Conservation (phyloP, 2,888 invertebrate genomes). For the Microctonus aethiopoides region DNA sequence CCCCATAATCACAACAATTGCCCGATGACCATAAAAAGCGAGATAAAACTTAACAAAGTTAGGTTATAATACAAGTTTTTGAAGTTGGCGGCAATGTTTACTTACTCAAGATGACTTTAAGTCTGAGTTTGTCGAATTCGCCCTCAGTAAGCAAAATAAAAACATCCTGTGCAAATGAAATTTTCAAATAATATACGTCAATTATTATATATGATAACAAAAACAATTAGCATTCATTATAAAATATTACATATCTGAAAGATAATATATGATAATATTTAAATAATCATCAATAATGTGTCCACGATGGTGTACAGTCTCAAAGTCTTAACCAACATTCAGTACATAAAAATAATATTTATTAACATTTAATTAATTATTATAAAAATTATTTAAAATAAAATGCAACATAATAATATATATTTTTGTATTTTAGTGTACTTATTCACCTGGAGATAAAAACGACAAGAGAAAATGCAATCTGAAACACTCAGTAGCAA, state of each 20-base stretch:
- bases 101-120: too few species aligned
- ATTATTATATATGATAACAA: not conserved
- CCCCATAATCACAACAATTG: too few species aligned
- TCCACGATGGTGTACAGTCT: not conserved
- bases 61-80: too few species aligned
- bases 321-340: not conserved
- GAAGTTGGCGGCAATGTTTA: too few species aligned
- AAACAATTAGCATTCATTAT: not conserved
- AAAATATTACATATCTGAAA: not conserved
- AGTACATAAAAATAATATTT: not conserved
- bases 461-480: constrained; percentile 53
- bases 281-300: not conserved
- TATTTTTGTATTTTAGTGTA: constrained; percentile 47
- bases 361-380: too few species aligned
- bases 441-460: constrained; percentile 37
- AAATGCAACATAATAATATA: not conserved
- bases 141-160: constrained; percentile 60
- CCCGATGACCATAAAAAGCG: too few species aligned
- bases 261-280: not conserved
- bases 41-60: too few species aligned
- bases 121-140: too few species aligned
- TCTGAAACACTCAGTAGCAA: constrained; percentile 63
- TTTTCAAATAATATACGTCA: constrained; percentile 51
- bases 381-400: not conserved
- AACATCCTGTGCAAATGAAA: constrained; percentile 63